Evolutionary conservation across 2,113 vertebrate species (phyloP).

Genomic region (Thermophis baileyi): DNA sequence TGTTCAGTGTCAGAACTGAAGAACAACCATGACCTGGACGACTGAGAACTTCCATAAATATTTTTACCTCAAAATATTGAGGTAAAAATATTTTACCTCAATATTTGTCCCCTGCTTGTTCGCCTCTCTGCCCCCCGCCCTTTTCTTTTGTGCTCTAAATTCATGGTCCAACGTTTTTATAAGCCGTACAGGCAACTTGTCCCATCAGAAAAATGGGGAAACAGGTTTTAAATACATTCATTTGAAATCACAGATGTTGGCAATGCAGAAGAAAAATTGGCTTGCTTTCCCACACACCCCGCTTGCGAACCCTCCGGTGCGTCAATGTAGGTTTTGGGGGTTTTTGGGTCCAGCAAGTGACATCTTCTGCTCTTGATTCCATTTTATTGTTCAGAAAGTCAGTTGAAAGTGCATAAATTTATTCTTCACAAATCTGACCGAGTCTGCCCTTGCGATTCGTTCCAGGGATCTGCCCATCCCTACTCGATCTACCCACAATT

Average conservation of each 20-base stretch:
- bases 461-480: background rate
- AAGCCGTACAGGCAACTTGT: background rate
- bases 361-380: background rate
- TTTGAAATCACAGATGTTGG: background rate
- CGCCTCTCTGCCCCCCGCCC: accelerated
- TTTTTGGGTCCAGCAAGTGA: background rate
- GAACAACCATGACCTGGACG: background rate
- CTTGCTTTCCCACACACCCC: background rate
- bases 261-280: background rate
- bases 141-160: background rate
- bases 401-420: background rate
- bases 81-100: no score
- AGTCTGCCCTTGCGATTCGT: background rate
- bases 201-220: background rate
- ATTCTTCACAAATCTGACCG: background rate
- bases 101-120: background rate
- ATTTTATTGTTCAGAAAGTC: background rate
- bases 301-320: background rate
- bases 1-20: background rate
- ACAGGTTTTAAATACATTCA: background rate
- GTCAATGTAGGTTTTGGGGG: background rate
- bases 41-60: background rate
- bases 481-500: background rate
- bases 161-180: background rate
- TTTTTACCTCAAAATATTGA: background rate